phyloP scores from a whole-genome alignment of 2,888 invertebrate species.

The Poecilus cupreus region DNA sequence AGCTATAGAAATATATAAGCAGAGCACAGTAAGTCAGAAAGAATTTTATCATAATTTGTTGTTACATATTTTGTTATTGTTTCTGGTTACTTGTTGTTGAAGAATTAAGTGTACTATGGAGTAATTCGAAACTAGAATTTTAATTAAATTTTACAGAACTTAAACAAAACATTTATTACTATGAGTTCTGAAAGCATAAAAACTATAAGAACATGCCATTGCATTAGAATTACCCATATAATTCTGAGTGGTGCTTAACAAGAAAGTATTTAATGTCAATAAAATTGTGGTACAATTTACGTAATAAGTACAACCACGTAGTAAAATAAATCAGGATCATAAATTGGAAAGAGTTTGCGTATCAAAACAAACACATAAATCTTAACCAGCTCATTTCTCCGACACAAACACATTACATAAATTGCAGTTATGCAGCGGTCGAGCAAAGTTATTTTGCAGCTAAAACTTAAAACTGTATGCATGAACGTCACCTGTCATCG shows the following conservation, averaged over 20 bases:
- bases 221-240: too few species aligned
- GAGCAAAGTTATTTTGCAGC: slow-evolving; percentile 20
- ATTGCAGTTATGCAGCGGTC: slow-evolving; percentile 48
- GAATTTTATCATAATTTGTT: too few species aligned
- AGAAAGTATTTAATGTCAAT: background rate
- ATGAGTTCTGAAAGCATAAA: too few species aligned
- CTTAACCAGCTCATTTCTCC: background rate
- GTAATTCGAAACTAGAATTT: too few species aligned
- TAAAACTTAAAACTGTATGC: slow-evolving; percentile 52
- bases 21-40: too few species aligned
- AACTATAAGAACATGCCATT: too few species aligned
- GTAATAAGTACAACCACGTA: background rate
- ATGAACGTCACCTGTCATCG: slow-evolving; percentile 13
- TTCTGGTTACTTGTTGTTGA: too few species aligned
- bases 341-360: slow-evolving; percentile 21
- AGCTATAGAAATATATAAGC: too few species aligned
- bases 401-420: slow-evolving; percentile 17
- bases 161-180: too few species aligned
- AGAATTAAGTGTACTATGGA: too few species aligned
- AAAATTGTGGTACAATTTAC: slow-evolving; percentile 29
- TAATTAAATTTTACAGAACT: too few species aligned
- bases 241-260: background rate
- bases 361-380: slow-evolving; percentile 43
- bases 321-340: slow-evolving; percentile 34
- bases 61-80: too few species aligned